A percentile compares a stretch with the other conserved stretches of the same genome.
Evolutionary conservation across 2,888 invertebrate genomes (phyloP).

Genomic region (Drosophila neoperkinsi): DNA sequence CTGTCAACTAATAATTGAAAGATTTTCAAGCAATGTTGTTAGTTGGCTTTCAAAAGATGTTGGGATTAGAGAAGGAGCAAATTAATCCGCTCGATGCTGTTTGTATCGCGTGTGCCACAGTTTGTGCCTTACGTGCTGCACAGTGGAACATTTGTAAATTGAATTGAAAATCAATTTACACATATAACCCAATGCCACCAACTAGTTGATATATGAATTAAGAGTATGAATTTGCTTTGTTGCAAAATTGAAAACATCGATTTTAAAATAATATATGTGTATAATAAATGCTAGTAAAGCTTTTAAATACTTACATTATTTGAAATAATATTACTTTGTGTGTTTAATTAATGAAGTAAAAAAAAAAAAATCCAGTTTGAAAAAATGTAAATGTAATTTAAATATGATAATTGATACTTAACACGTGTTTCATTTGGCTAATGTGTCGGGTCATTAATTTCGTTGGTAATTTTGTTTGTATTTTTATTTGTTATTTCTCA

Average conservation of each 20-base stretch:
- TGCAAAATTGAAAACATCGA: background rate
- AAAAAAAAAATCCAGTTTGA: background rate
- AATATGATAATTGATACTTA: slow-evolving; percentile 9
- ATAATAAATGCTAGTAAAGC: background rate
- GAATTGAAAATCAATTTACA: background rate
- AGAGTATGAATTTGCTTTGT: background rate
- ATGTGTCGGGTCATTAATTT: slow-evolving; percentile 1
- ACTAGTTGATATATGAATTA: background rate
- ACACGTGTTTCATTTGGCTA: slow-evolving; percentile 2
- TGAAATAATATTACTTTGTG: background rate
- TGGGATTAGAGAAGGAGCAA: slow-evolving; percentile 29
- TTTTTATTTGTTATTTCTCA: background rate
- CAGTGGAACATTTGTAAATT: slow-evolving; percentile 10
- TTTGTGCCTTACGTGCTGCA: slow-evolving; percentile 7
- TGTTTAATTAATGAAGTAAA: background rate
- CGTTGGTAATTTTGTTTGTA: background rate
- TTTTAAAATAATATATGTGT: background rate
- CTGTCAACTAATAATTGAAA: slow-evolving; percentile 58
- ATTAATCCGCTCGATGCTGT: slow-evolving; percentile 21
- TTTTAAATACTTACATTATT: background rate
- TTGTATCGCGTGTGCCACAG: slow-evolving; percentile 9
- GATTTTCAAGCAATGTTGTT: slow-evolving; percentile 56
- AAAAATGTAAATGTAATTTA: background rate
- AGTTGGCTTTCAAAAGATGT: slow-evolving; percentile 28
- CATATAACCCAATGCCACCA: background rate